Base-by-base conservation (phyloP, 2,113 vertebrate genomes). In the Nicator chloris region DNA sequence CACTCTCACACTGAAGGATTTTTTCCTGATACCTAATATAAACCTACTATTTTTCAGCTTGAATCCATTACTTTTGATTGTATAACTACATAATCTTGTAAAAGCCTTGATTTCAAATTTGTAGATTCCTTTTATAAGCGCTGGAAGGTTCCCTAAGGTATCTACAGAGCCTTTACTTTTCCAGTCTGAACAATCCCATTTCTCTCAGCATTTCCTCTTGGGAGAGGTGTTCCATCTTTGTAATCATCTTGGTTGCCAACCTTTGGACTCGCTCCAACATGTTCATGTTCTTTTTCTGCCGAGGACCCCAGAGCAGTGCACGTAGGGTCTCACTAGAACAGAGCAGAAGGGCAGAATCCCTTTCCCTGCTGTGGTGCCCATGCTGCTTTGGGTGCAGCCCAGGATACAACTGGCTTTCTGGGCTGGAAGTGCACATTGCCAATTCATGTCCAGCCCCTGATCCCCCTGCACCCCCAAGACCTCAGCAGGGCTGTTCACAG, bases 1-100 rank as follows among this genome's bases (percentile, higher is more conserved):
- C 13, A n/a, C 3, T 22, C 5, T 24, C 9, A 45, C 33, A 16
- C 3, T 2, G 6, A 10, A 28, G 8, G 7, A 13, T 39, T n/a
- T 53, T 39, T 28, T 51, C 11, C 4, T 51, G 28, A 7, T n/a
- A n/a, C 2, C 0, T 24, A 14, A 70, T n/a, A 19, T 6, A 79
- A 61, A 37, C 2, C 0, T 70, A 10, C 1, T 54, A 4, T 0
- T 28, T 60, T 33, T 45, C 8, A 30, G 13, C 18, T 87, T 24
- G 16, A 47, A 45, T 10, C 3, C 10, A 2, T 61, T 28, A 10
- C 1, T 28, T 4, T n/a, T 61, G 0, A 0, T 28, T 45, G 4
- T 61, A 0, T 5, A 33, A n/a, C 13, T 61, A 24, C 5, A 1
- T 17, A 10, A 33, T 7, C 16, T 47, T 47, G 8, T 53, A 45